Base-by-base conservation (phyloP, 1,140 invertebrate species). In the Steinernema khuongi region DNA sequence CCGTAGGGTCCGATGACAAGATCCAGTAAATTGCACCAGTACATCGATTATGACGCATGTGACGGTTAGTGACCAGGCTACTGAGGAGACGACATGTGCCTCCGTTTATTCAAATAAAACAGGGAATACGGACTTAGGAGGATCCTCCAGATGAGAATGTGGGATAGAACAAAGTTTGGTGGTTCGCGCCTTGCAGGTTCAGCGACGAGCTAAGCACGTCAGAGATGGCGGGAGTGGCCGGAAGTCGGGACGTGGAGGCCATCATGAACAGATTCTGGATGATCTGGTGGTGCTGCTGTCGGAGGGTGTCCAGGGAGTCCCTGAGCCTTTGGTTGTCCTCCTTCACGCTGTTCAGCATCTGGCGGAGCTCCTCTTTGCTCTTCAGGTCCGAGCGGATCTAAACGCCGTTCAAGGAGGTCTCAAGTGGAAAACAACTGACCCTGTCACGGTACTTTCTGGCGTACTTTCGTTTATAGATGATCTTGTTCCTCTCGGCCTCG, bases 401-500 rank as follows among this genome's bases (percentile, higher is more conserved):
- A 60, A 26, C 26, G 4, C 4, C 50, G 26, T 60, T 26, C 50
- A 22, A 7, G 4, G 22, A 60, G 11, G 4, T 7, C 2, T 60
- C 26, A 17, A 7, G 50, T n/a, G n/a, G 50, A 4, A 14, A n/a
- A n/a, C 36, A 41, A 41, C 7, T 22, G 14, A 60, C 50, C 50
- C 26, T 60, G 14, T 60, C 50, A 22, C 50, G 50, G 22, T 60
- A 60, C 22, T 60, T 18, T 2, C 70, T 19, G 26, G 33, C 41
- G 30, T 76, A 71, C 22, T 71, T 68, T 26, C 69, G 31, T 50
- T 71, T 43, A 60, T 76, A 76, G 60, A 71, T 73, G n/a, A 31
- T 18, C n/a, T 69, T 69, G 18, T 31, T 30, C 14, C 0, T 31
- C n/a, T 41, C 26, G 30, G 67, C 68, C 22, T 74, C 32, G 1